Conservation (phyloP, 2,797 vertebrate genomes). For the Antennarius maculatus region DNA sequence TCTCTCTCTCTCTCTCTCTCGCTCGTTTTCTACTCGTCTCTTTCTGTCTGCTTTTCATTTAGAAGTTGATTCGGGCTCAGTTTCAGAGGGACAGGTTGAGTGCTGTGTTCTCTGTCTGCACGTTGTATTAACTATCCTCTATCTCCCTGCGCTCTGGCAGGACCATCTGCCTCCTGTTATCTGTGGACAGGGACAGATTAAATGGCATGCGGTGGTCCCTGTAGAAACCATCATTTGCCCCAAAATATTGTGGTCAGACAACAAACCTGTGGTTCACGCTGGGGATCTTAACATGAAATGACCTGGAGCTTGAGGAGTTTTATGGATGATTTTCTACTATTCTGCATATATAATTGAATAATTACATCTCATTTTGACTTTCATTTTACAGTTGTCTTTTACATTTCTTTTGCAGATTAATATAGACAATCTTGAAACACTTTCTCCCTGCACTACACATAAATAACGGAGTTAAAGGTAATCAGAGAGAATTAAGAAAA, state of each 20-base stretch:
- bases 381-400: constrained; percentile 18
- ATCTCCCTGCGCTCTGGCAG: constrained; percentile 60
- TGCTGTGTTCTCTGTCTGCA: constrained; percentile 52
- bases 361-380: constrained; percentile 27
- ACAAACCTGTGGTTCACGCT: constrained; percentile 48
- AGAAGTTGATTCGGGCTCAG: constrained; percentile 58
- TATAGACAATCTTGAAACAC: neutral
- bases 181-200: constrained; percentile 76
- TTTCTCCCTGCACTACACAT: neutral
- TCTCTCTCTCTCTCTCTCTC: constrained; percentile 12
- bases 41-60: constrained; percentile 33
- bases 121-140: constrained; percentile 62
- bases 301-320: constrained; percentile 59
- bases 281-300: constrained; percentile 34
- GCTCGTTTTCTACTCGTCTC: constrained; percentile 14
- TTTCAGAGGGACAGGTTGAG: constrained; percentile 63
- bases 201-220: constrained; percentile 76
- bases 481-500: constrained; percentile 13
- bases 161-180: constrained; percentile 80
- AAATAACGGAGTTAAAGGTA: neutral
- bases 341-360: constrained; percentile 39
- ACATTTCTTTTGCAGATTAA: no score
- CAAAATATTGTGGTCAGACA: constrained; percentile 46
- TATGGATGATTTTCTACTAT: constrained; percentile 55
- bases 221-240: constrained; percentile 58